Evolutionary conservation across 2,888 invertebrate species (phyloP).

Genomic region (Eupithecia subfuscata): DNA sequence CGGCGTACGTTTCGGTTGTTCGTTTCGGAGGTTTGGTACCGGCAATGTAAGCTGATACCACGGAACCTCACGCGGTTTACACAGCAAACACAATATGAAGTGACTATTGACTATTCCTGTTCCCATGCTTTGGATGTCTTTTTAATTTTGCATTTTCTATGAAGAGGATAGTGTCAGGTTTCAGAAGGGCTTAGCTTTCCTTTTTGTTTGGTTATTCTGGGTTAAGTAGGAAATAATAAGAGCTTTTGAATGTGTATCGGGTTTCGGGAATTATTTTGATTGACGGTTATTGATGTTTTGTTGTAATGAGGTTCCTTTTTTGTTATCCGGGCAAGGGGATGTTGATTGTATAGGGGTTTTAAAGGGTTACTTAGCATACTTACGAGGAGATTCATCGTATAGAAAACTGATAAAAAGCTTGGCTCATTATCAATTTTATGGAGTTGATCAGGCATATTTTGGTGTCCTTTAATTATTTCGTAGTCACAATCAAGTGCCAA

Average conservation of each 20-base stretch:
- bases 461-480: no score
- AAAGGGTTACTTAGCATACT: constrained; percentile 14
- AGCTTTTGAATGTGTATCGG: constrained; percentile 56
- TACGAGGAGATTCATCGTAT: not conserved
- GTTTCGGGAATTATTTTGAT: constrained; percentile 67
- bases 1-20: constrained; percentile 22
- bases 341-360: not conserved
- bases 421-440: no score
- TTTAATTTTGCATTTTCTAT: constrained; percentile 78
- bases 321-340: constrained; percentile 33
- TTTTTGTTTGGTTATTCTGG: constrained; percentile 57
- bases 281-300: constrained; percentile 61
- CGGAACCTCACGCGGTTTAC: constrained; percentile 78
- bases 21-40: constrained; percentile 46
- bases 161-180: constrained; percentile 72
- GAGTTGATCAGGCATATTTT: not conserved
- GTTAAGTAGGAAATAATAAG: constrained; percentile 73
- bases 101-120: constrained; percentile 83
- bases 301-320: constrained; percentile 48
- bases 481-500: no score
- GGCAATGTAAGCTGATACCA: constrained; percentile 70
- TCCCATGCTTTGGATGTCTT: constrained; percentile 69
- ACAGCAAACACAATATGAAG: constrained; percentile 81
- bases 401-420: not conserved
- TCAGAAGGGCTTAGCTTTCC: constrained; percentile 65